Evolutionary conservation across 1,140 invertebrate genomes (phyloP).

Genomic region (Papilio dardanus): DNA sequence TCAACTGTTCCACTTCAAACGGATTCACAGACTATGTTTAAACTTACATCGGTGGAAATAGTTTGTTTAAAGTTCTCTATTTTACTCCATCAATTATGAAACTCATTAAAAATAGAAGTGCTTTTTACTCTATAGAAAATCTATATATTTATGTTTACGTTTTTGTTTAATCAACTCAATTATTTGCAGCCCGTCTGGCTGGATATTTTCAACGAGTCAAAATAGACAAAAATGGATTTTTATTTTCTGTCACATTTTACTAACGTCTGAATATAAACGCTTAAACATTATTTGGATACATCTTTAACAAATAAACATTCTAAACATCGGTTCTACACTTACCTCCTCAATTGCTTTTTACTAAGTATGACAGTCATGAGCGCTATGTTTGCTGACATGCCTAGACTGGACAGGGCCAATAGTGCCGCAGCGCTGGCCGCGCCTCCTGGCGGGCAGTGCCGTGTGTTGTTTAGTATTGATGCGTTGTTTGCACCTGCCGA

Average conservation of each 20-base stretch:
- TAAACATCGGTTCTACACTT: conserved; percentile 45
- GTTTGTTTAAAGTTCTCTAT: conserved; percentile 26
- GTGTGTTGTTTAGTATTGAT: conserved; percentile 86
- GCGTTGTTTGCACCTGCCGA: conserved; percentile 85
- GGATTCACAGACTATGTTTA: conserved; percentile 14
- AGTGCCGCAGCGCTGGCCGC: conserved; percentile 91
- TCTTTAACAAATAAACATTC: too few species aligned
- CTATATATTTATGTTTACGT: neutral
- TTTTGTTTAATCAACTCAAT: neutral
- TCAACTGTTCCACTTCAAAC: conserved; percentile 17
- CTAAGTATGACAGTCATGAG: conserved; percentile 91
- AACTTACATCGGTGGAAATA: conserved; percentile 33
- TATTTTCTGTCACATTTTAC: too few species aligned
- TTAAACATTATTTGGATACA: too few species aligned
- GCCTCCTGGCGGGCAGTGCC: conserved; percentile 90
- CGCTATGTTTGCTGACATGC: conserved; percentile 91
- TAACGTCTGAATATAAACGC: neutral
- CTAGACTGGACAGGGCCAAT: conserved; percentile 89
- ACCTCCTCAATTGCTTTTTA: conserved; percentile 90
- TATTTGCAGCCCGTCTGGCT: neutral
- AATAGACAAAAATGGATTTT: too few species aligned
- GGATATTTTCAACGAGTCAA: neutral
- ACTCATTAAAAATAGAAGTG: neutral
- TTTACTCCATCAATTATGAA: neutral
- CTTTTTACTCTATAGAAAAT: neutral